Evolutionary conservation across 2,888 invertebrate species (phyloP).

Genomic region (Drosophila incognita): DNA sequence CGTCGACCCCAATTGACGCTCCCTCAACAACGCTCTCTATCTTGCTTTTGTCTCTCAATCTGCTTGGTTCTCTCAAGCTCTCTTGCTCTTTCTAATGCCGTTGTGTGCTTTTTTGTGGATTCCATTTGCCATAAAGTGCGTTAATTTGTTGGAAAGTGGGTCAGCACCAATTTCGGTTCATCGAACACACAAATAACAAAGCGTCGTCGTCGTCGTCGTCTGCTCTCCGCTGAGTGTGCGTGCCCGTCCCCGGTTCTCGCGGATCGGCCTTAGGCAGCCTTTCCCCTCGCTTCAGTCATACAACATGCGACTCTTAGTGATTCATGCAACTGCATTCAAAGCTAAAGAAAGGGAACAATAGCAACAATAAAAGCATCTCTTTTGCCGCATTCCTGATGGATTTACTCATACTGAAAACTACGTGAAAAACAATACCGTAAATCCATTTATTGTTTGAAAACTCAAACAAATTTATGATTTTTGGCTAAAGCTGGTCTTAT

Average conservation of each 20-base stretch:
- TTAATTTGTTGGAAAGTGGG: constrained; percentile 73
- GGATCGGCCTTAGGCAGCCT: constrained; percentile 29
- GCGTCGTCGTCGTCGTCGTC: constrained; percentile 10
- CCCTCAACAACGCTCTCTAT: constrained; percentile 15
- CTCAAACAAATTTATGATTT: constrained; percentile 1
- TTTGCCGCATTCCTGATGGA: constrained; percentile 28
- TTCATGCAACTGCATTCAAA: constrained; percentile 34
- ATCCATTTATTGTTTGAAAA: background rate
- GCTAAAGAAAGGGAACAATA: background rate
- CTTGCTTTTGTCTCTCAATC: constrained; percentile 9
- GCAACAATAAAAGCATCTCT: constrained; percentile 4
- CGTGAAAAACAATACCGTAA: constrained; percentile 2
- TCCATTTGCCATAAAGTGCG: constrained; percentile 77
- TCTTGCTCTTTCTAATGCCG: constrained; percentile 55
- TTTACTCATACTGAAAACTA: constrained; percentile 10
- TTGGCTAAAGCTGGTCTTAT: background rate
- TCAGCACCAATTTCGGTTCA: constrained; percentile 77
- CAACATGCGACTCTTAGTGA: constrained; percentile 36
- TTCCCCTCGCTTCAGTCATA: background rate
- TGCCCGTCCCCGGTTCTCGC: constrained; percentile 17
- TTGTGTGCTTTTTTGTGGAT: constrained; percentile 60
- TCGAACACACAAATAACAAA: constrained; percentile 77
- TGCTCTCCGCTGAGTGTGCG: constrained; percentile 4
- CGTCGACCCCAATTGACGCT: constrained; percentile 54
- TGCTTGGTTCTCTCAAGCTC: constrained; percentile 10